These are phyloP conservation scores for Sander lucioperca DNA, from an alignment of 2,113 vertebrate species.

Conservation along the genomic window DNA sequence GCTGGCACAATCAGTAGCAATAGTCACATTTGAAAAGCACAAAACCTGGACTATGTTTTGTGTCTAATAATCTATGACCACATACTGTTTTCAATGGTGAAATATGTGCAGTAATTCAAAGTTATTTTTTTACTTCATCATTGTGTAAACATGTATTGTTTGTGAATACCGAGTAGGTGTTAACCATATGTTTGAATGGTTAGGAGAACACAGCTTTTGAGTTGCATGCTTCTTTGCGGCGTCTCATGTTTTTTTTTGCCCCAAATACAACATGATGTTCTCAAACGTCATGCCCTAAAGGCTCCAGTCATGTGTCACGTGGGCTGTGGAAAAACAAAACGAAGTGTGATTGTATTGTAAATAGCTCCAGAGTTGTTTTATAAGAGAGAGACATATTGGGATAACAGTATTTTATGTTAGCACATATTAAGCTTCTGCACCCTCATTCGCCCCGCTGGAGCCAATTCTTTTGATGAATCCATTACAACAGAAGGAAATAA, in stretches of 20 bases:
- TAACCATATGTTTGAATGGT: constrained; percentile 60
- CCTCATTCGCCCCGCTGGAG: constrained; percentile 17
- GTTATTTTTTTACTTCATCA: constrained; percentile 83
- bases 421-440: constrained; percentile 57
- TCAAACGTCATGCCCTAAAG: constrained; percentile 13
- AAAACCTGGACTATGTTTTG: constrained; percentile 69
- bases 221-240: constrained; percentile 38
- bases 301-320: constrained; percentile 12
- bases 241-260: constrained; percentile 16
- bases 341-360: constrained; percentile 80
- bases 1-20: constrained; percentile 79
- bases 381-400: constrained; percentile 71
- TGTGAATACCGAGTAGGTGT: constrained; percentile 75
- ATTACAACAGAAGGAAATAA: constrained; percentile 2
- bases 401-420: constrained; percentile 69
- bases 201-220: constrained; percentile 46
- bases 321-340: constrained; percentile 21
- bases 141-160: constrained; percentile 80
- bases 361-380: constrained; percentile 80
- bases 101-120: constrained; percentile 72
- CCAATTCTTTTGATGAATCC: constrained; percentile 8
- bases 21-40: constrained; percentile 75
- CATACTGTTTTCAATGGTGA: constrained; percentile 65
- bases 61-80: constrained; percentile 56
- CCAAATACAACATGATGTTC: constrained; percentile 8